Conservation (phyloP, 1,140 invertebrate genomes). For the Rhagoletis zephyria region DNA sequence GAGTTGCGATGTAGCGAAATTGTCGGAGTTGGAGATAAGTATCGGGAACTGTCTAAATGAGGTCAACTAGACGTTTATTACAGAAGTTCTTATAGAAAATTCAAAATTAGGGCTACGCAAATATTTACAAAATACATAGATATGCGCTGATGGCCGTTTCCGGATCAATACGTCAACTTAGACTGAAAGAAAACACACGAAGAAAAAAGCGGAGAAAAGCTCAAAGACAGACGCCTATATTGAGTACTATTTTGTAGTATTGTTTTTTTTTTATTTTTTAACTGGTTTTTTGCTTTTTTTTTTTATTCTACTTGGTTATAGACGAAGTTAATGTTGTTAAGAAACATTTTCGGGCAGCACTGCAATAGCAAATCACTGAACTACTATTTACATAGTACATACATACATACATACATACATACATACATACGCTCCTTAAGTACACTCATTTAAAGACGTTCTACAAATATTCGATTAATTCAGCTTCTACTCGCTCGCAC, state of each 20-base stretch:
- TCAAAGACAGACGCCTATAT: neutral
- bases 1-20: too few relatives aligned
- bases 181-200: slow-evolving; percentile 4
- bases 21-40: too few relatives aligned
- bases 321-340: slow-evolving; percentile 20
- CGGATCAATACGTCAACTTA: neutral
- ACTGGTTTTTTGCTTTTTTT: neutral
- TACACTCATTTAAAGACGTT: neutral
- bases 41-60: too few relatives aligned
- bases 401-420: too few relatives aligned
- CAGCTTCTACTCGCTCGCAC: too few relatives aligned
- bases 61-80: too few relatives aligned
- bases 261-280: slow-evolving; percentile 10
- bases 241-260: neutral
- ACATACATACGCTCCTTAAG: neutral
- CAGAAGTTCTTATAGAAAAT: too few relatives aligned
- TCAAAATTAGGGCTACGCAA: too few relatives aligned
- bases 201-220: too few relatives aligned
- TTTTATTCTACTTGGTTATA: slow-evolving; percentile 33
- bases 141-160: neutral
- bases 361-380: slow-evolving; percentile 63
- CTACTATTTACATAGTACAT: neutral
- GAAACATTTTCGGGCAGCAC: slow-evolving; percentile 63
- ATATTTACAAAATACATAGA: too few relatives aligned
- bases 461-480: neutral